phyloP scores from a whole-genome alignment of 2,888 invertebrate genomes.

The Tinea semifulvella region DNA sequence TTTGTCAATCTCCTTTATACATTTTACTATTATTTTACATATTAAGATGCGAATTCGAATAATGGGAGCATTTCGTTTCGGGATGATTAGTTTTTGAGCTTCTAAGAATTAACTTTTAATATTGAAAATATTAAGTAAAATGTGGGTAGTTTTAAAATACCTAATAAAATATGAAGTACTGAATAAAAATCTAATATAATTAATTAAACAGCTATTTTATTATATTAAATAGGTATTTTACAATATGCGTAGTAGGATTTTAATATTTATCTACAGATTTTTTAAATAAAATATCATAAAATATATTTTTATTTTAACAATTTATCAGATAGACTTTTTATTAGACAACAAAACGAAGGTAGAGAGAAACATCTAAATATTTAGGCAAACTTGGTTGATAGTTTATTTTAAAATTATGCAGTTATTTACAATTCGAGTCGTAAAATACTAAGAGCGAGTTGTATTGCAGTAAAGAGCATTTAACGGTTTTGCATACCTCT shows the following conservation, averaged over 20 bases:
- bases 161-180: not conserved
- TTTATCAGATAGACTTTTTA: not conserved
- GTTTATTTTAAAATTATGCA: not conserved
- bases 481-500: too few relatives aligned
- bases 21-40: not conserved
- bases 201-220: slow-evolving; percentile 2
- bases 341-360: not conserved
- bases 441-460: too few relatives aligned
- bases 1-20: not conserved
- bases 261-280: not conserved
- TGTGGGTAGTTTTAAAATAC: too few relatives aligned
- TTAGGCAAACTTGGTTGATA: slow-evolving; percentile 6
- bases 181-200: not conserved
- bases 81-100: not conserved
- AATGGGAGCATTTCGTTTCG: not conserved
- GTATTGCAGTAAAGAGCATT: too few relatives aligned
- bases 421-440: not conserved
- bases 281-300: slow-evolving; percentile 2
- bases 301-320: slow-evolving; percentile 8
- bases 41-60: not conserved
- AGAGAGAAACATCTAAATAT: not conserved
- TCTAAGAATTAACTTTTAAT: too few relatives aligned
- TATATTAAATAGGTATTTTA: slow-evolving; percentile 2
- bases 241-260: slow-evolving; percentile 7
- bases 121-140: too few relatives aligned